These are phyloP conservation scores for Phalacrocorax carbo DNA, from an alignment of 2,113 vertebrate genomes.

Conservation along the genomic window DNA sequence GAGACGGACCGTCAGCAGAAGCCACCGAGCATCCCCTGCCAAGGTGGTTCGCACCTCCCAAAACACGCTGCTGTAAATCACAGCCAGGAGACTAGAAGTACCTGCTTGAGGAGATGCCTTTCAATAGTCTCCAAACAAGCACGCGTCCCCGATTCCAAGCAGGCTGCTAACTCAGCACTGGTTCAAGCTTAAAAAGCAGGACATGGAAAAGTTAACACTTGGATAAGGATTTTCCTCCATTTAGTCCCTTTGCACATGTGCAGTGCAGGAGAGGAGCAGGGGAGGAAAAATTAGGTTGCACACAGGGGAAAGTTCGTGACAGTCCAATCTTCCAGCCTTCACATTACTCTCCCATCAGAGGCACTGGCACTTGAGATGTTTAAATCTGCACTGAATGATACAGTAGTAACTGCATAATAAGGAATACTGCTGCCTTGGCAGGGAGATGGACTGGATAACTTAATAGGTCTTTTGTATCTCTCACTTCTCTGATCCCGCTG, in stretches of 20 bases:
- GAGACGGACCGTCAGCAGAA: neutral
- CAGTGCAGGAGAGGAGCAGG: neutral
- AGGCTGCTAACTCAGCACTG: neutral
- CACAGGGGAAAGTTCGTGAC: neutral
- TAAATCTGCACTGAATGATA: neutral
- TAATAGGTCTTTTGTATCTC: constrained; percentile 34
- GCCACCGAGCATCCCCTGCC: neutral
- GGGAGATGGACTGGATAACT: constrained; percentile 44
- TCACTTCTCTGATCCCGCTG: constrained; percentile 4
- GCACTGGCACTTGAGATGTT: neutral
- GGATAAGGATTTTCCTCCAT: neutral
- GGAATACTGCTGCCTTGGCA: neutral
- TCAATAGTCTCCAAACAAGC: neutral
- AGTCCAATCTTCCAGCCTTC: neutral
- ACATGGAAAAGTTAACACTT: neutral
- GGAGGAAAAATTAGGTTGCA: neutral
- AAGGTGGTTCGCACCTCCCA: neutral
- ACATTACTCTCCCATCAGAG: neutral
- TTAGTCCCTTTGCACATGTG: neutral
- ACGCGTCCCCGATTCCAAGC: accelerated
- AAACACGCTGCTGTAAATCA: neutral
- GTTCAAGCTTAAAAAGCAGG: neutral
- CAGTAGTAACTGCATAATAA: neutral
- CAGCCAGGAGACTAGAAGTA: neutral
- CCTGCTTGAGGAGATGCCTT: neutral